Evolutionary conservation across 2,113 vertebrate genomes (phyloP), one percentile per base, ranked within the genome.

Genomic region (Rhineura floridana): DNA sequence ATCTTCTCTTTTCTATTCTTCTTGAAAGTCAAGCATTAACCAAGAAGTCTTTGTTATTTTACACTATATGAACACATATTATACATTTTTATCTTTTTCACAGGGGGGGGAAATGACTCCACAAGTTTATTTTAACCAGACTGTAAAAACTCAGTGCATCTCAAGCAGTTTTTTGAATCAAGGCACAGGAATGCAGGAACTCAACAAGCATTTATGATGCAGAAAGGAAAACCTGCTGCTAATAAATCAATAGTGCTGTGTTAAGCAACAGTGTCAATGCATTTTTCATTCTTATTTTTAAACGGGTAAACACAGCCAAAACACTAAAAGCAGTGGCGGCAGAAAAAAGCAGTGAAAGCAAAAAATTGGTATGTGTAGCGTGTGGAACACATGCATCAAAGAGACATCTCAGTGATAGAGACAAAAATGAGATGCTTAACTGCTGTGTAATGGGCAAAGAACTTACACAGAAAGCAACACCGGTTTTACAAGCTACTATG

Each of bases 341-440:
- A 52, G 25, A 42, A 78, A 72, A 70, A 44, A 55, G 62, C 84
- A 39, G 39, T 0, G 39, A 90, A 55, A 78, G 84, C 78, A 83
- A 39, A 85, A 87, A 55, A 65, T 39, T 28, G 8, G 52, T 25
- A 65, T 52, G 42, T 85, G 42, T 30, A 33, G 69, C 3, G 39
- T 70, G 33, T 80, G 50, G 75, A 89, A 78, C 82, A 78, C 82
- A 88, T 88, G 52, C 83, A 89, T 81, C 88, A 81, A 89, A 89
- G 59, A 85, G 77, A 81, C 78, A 75, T 28, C 69, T n/a, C 42
- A 46, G 67, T 11, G 59, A 63, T 42, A 63, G 70, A 73, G n/a
- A 83, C 87, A 65, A 81, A 83, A 63, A 85, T 65, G 84, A 81
- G 36, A 81, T 67, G 52, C 50, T 81, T 50, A 89, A 81, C 55